Conservation (phyloP, 2,888 invertebrate genomes). For the Cosmia pyralina region DNA sequence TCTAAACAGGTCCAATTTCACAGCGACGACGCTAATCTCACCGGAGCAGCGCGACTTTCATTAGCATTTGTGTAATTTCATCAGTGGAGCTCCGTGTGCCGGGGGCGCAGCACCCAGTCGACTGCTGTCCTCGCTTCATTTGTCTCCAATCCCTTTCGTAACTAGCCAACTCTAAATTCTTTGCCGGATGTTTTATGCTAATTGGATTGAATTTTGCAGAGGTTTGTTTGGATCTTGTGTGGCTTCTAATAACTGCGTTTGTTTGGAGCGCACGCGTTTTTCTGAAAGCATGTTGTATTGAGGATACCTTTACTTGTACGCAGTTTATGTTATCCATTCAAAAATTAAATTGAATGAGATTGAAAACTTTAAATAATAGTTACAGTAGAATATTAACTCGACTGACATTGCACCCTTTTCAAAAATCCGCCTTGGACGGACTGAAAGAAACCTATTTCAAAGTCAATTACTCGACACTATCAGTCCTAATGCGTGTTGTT, state of each 20-base stretch:
- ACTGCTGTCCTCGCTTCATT: conserved; percentile 75
- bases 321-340: neutral
- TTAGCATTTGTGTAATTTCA: conserved; percentile 88
- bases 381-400: neutral
- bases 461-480: conserved; percentile 48
- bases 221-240: conserved; percentile 34
- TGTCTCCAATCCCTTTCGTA: conserved; percentile 75
- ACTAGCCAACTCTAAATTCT: conserved; percentile 72
- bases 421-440: conserved; percentile 37
- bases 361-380: neutral
- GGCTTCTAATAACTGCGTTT: conserved; percentile 27
- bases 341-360: neutral
- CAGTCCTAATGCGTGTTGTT: conserved; percentile 54
- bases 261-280: neutral
- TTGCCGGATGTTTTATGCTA: conserved; percentile 66
- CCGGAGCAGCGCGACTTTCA: conserved; percentile 81
- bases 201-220: conserved; percentile 57
- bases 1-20: conserved; percentile 82
- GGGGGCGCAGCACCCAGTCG: conserved; percentile 59
- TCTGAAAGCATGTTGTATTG: neutral
- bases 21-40: conserved; percentile 82
- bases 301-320: neutral
- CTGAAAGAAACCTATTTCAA: conserved; percentile 53
- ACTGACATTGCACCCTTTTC: conserved; percentile 12
- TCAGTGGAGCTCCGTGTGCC: conserved; percentile 74